phyloP scores from a whole-genome alignment of 2,113 vertebrate genomes.

The Artemisiospiza belli region DNA sequence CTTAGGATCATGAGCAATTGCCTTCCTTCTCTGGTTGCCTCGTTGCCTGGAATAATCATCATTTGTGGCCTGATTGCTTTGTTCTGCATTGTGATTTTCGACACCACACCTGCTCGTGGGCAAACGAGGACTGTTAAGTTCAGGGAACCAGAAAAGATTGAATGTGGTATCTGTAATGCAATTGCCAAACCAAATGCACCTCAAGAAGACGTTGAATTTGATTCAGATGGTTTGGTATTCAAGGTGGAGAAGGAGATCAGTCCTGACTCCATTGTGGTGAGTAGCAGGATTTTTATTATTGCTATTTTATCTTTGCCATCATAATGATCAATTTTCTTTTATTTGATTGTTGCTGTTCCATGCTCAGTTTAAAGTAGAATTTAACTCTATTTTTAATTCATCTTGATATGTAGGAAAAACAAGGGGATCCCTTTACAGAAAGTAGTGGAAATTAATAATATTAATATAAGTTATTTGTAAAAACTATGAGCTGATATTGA shows the following conservation, averaged over 20 bases:
- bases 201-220: background rate
- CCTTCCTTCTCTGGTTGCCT: background rate
- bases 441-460: background rate
- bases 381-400: background rate
- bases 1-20: background rate
- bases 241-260: background rate
- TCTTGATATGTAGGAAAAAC: background rate
- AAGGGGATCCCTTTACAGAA: background rate
- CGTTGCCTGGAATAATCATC: background rate
- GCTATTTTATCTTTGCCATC: background rate
- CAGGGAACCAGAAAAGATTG: background rate
- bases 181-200: background rate
- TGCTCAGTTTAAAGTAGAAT: background rate
- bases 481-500: background rate
- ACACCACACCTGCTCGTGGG: background rate
- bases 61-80: background rate
- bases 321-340: background rate
- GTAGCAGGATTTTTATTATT: background rate
- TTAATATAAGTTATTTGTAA: background rate
- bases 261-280: background rate
- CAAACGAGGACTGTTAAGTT: background rate
- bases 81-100: background rate
- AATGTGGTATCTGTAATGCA: background rate
- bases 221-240: background rate
- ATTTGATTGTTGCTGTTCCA: background rate